A percentile compares a stretch with the other conserved stretches of the same genome.
Conservation (phyloP, 2,888 invertebrate genomes). For the Acronicta psi region DNA sequence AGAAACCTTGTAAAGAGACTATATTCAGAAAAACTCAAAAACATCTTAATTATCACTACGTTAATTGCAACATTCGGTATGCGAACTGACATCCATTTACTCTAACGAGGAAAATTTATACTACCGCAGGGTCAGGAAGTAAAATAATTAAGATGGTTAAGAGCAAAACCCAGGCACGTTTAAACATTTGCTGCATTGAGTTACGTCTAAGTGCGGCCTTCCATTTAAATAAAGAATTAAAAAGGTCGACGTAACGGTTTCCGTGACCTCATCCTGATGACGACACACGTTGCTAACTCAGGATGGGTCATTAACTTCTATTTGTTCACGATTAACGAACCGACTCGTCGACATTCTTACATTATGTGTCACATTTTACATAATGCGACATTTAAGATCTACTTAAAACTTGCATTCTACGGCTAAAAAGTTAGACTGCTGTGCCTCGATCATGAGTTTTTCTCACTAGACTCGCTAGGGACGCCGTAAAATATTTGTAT, state of each 20-base stretch:
- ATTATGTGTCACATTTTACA: conserved; percentile 28
- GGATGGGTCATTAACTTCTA: conserved; percentile 54
- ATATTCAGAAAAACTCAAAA: too few relatives aligned
- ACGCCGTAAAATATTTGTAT: too few relatives aligned
- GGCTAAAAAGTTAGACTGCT: too few relatives aligned
- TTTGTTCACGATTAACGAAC: conserved; percentile 58
- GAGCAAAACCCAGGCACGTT: neutral
- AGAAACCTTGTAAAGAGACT: too few relatives aligned
- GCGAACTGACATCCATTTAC: neutral
- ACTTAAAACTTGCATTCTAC: too few relatives aligned
- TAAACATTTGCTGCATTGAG: neutral
- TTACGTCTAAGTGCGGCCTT: neutral
- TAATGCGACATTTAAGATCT: conserved; percentile 13
- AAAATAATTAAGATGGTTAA: neutral
- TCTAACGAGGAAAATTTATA: neutral
- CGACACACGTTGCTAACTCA: conserved; percentile 4
- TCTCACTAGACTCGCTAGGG: too few relatives aligned
- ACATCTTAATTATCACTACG: too few relatives aligned
- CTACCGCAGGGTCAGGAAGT: neutral
- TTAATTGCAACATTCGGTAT: neutral
- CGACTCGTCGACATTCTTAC: conserved; percentile 30
- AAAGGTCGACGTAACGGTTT: neutral
- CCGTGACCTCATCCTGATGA: conserved; percentile 16
- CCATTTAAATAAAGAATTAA: conserved; percentile 1
- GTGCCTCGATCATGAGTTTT: too few relatives aligned